Evolutionary conservation across 37 sponge, comb jelly and placozoan genomes (phyloP), one percentile per base, ranked within the genome.

Genomic region (Chondrilla cf. caribensis): DNA sequence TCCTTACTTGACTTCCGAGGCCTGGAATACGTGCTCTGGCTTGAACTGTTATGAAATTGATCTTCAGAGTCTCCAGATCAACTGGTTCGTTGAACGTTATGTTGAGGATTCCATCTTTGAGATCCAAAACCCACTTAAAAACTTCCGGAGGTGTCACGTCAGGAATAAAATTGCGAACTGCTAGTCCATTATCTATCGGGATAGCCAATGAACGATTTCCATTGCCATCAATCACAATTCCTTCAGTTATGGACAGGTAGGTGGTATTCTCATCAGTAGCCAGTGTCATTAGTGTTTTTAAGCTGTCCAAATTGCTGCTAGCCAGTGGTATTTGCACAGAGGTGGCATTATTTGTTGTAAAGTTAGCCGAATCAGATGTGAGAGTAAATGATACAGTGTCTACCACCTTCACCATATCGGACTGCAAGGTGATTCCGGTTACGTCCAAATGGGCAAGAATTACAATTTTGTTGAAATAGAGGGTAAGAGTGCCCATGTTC

Each of bases 391-490:
- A 84, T 17, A 87, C 66, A 54, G 9, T 37, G 3, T 24, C 17
- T 1, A 67, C n/a, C 8, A 2, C 59, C 0, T 47, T 58, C 22
- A 38, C 21, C 35, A 11, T 26, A 0, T 19, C 60, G 9, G 81
- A 76, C 62, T 90, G 91, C 15, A 94, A 82, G 11, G 95, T 88
- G 3, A 94, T 80, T 38, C 86, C 64, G 6, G 82, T 60, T 8
- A 67, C 79, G 31, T 81, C 82, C 32, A 94, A 78, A 1, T 39
- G 41, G 26, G 76, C 75, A 0, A 85, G 91, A 22, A 43, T 21
- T 22, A 94, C 95, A 0, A 86, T 90, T 57, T 94, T 91, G 51
- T 88, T 87, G 82, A 94, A 90, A 21, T 79, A 26, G 47, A 94
- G 58, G 0, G 78, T 55, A 17, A 94, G 58, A 0, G 38, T 22